Conservation (phyloP, 1,140 invertebrate genomes). For the Scaptomyza graminum region DNA sequence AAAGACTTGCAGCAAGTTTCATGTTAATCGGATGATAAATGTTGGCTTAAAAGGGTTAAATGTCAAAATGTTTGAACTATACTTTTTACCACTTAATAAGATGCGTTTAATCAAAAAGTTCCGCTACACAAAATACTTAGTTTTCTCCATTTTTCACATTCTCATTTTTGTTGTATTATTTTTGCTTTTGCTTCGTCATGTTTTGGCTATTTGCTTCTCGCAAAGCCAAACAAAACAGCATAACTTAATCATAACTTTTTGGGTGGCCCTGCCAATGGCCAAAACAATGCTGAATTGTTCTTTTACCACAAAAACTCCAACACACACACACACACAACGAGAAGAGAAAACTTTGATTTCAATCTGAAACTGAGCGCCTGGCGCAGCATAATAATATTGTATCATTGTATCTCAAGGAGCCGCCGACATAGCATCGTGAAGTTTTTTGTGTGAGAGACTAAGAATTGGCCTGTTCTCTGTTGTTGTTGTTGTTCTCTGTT, state of each 20-base stretch:
- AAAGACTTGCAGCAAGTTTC: constrained; percentile 1
- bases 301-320: constrained; percentile 37
- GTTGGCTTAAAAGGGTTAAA: too few species aligned
- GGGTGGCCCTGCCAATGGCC: constrained; percentile 73
- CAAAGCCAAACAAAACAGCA: constrained; percentile 46
- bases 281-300: constrained; percentile 81
- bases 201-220: constrained; percentile 70
- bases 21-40: constrained; percentile 18
- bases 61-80: too few species aligned
- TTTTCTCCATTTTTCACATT: constrained; percentile 3
- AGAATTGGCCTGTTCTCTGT: constrained; percentile 7
- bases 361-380: constrained; percentile 67
- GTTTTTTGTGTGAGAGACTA: not conserved
- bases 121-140: constrained; percentile 1
- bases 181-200: constrained; percentile 64
- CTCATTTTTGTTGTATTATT: not conserved
- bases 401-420: constrained; percentile 80
- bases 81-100: too few species aligned
- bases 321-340: constrained; percentile 30
- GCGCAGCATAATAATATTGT: constrained; percentile 79
- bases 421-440: constrained; percentile 48
- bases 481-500: too few species aligned
- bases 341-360: constrained; percentile 66
- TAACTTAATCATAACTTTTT: constrained; percentile 83
- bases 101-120: too few species aligned